Evolutionary conservation across 2,797 vertebrate genomes (phyloP).

Genomic region (Acanthurus leucopareius): DNA sequence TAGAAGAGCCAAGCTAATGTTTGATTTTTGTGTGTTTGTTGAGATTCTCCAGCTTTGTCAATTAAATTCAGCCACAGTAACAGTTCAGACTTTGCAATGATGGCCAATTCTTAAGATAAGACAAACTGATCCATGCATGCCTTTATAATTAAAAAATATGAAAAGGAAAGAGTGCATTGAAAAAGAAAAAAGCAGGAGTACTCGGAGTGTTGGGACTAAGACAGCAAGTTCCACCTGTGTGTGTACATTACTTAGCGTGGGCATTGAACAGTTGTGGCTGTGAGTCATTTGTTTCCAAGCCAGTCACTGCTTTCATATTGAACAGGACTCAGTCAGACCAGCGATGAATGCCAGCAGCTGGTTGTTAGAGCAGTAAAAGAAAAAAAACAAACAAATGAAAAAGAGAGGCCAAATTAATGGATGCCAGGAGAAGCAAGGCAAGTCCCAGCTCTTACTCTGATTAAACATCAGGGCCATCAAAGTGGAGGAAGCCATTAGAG

Average conservation of each 20-base stretch:
- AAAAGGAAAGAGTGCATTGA: conserved; percentile 16
- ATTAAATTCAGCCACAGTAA: conserved; percentile 18
- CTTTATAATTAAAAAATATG: neutral
- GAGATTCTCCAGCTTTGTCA: conserved; percentile 4
- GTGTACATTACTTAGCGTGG: conserved; percentile 23
- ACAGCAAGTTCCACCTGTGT: neutral
- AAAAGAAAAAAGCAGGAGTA: conserved; percentile 38
- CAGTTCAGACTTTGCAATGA: neutral
- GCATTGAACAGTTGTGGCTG: conserved; percentile 56
- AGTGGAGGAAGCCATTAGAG: conserved; percentile 82
- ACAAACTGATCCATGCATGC: conserved; percentile 31
- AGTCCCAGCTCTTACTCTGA: conserved; percentile 85
- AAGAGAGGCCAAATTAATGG: conserved; percentile 79
- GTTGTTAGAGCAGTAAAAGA: conserved; percentile 72
- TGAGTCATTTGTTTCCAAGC: conserved; percentile 73
- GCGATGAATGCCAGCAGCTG: conserved; percentile 76
- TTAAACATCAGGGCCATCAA: conserved; percentile 84
- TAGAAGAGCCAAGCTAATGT: conserved; percentile 10
- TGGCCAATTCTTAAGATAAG: conserved; percentile 22
- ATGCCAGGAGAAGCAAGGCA: conserved; percentile 64
- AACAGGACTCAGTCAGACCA: conserved; percentile 78
- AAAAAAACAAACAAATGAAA: conserved; percentile 77
- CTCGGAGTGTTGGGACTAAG: conserved; percentile 20
- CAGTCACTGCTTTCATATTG: conserved; percentile 74
- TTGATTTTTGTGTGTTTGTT: neutral